phyloP scores from a whole-genome alignment of 2,113 vertebrate genomes.

The Triplophysa siluroides region DNA sequence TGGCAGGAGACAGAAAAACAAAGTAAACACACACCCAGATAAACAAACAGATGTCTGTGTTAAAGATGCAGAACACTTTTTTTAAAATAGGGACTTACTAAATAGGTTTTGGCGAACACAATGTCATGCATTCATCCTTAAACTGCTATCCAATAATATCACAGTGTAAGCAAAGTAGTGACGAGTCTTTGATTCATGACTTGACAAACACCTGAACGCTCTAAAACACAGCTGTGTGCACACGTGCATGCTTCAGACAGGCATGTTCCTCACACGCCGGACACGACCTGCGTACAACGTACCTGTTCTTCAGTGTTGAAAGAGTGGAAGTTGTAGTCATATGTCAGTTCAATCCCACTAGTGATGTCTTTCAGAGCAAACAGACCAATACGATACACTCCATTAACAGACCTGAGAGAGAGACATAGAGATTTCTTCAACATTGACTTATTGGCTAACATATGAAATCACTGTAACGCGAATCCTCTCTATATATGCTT shows the following conservation, averaged over 20 bases:
- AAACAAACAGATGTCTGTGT: not conserved
- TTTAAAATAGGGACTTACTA: too few relatives aligned
- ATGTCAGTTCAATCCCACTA: constrained; percentile 93
- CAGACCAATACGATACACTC: constrained; percentile 93
- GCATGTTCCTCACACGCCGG: too few relatives aligned
- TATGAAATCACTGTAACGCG: too few relatives aligned
- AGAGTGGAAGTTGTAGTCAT: constrained; percentile 99
- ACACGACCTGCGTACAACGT: too few relatives aligned
- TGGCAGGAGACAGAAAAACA: not conserved
- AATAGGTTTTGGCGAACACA: too few relatives aligned
- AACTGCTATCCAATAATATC: too few relatives aligned
- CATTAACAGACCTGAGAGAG: constrained; percentile 90
- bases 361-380: constrained; percentile 93
- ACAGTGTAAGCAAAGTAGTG: too few relatives aligned
- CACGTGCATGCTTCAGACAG: not conserved
- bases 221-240: not conserved
- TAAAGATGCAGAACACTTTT: not conserved
- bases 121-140: too few relatives aligned
- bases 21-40: not conserved
- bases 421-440: constrained; percentile 18
- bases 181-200: too few relatives aligned
- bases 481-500: too few relatives aligned
- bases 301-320: constrained; percentile 99
- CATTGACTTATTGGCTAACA: not conserved
- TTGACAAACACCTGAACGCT: not conserved